A percentile compares a stretch with the other conserved stretches of the same genome.
Conservation (phyloP, 2,888 invertebrate genomes). For the Sesia bembeciformis region DNA sequence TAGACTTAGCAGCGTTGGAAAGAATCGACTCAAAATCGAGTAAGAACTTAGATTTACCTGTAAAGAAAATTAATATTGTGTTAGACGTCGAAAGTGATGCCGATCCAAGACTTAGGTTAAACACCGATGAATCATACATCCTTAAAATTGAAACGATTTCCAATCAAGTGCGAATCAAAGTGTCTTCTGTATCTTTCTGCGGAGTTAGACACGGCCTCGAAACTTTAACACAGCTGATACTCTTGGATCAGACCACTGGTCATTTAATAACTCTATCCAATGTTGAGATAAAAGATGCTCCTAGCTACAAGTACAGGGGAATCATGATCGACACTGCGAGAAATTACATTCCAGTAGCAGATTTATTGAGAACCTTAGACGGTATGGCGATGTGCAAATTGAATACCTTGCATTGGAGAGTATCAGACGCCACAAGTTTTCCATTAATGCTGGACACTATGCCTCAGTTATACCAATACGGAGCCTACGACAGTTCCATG, state of each 20-base stretch:
- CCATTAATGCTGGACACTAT: slow-evolving; percentile 82
- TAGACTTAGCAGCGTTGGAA: slow-evolving; percentile 59
- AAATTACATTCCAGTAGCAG: slow-evolving; percentile 85
- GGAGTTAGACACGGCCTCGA: slow-evolving; percentile 84
- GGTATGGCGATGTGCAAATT: slow-evolving; percentile 91
- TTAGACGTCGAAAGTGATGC: slow-evolving; percentile 70
- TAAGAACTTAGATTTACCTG: slow-evolving; percentile 16
- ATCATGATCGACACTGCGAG: slow-evolving; percentile 92
- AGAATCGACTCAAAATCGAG: slow-evolving; percentile 29
- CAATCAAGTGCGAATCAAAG: slow-evolving; percentile 64
- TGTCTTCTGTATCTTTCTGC: slow-evolving; percentile 78
- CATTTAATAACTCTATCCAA: slow-evolving; percentile 76
- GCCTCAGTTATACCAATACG: slow-evolving; percentile 83
- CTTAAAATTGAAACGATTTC: slow-evolving; percentile 64
- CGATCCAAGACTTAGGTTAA: slow-evolving; percentile 73
- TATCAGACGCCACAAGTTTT: slow-evolving; percentile 91
- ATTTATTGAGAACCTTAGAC: slow-evolving; percentile 82
- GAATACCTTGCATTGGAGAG: slow-evolving; percentile 94
- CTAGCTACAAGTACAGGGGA: slow-evolving; percentile 85
- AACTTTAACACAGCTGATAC: slow-evolving; percentile 82
- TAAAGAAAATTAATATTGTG: slow-evolving; percentile 45
- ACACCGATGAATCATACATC: slow-evolving; percentile 82
- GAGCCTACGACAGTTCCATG: slow-evolving; percentile 85
- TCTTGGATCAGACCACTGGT: slow-evolving; percentile 79
- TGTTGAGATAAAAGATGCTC: slow-evolving; percentile 81